Percentiles rank a stretch among this genome's conserved stretches.
These are phyloP conservation scores for Drosophila anomelani DNA, from an alignment of 2,888 invertebrate genomes.

Conservation along the genomic window DNA sequence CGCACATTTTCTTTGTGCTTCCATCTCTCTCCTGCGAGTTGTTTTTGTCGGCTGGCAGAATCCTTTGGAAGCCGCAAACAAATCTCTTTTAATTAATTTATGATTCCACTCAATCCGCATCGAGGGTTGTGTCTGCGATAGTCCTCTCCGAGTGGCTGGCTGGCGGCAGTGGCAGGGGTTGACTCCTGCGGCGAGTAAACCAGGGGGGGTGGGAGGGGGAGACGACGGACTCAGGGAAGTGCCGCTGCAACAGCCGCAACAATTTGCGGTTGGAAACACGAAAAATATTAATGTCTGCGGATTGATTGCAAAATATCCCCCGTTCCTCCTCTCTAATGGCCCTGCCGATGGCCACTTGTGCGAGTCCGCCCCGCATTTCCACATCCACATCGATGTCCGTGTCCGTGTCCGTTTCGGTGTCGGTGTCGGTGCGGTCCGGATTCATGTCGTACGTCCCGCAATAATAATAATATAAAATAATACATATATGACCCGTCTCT, in stretches of 20 bases:
- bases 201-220: background rate
- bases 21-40: slow-evolving; percentile 33
- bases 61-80: slow-evolving; percentile 83
- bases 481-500: slow-evolving; percentile 69
- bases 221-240: slow-evolving; percentile 7
- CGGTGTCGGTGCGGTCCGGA: slow-evolving; percentile 39
- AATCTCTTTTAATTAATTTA: slow-evolving; percentile 84
- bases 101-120: slow-evolving; percentile 82
- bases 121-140: slow-evolving; percentile 73
- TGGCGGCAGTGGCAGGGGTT: slow-evolving; percentile 22
- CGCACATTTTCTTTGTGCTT: slow-evolving; percentile 76
- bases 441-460: slow-evolving; percentile 50
- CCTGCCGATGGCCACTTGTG: slow-evolving; percentile 64
- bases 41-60: slow-evolving; percentile 63
- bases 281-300: slow-evolving; percentile 79
- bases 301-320: slow-evolving; percentile 66
- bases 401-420: slow-evolving; percentile 48
- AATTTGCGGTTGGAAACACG: slow-evolving; percentile 79
- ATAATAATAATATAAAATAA: slow-evolving; percentile 75
- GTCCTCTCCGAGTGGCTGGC: slow-evolving; percentile 24
- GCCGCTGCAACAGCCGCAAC: slow-evolving; percentile 71
- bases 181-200: slow-evolving; percentile 25
- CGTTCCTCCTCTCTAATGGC: slow-evolving; percentile 12
- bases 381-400: slow-evolving; percentile 16
- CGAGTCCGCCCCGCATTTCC: slow-evolving; percentile 49